These are phyloP conservation scores for Perodicticus potto DNA, from an alignment of 2,797 vertebrate species.

Conservation along the genomic window DNA sequence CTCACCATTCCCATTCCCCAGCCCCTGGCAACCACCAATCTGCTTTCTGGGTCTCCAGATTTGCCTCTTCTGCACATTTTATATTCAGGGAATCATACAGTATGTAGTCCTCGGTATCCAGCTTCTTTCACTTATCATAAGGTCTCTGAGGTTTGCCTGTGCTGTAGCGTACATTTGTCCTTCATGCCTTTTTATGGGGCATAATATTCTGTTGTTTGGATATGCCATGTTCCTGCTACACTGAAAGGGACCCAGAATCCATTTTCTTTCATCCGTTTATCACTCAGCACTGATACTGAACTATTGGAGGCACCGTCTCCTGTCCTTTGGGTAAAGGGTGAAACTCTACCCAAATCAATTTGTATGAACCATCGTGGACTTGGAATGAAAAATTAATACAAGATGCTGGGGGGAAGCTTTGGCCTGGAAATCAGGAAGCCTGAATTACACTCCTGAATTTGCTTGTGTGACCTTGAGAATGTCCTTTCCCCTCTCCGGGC, in stretches of 20 bases:
- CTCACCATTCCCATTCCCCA: not conserved
- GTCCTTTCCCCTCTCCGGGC: not conserved
- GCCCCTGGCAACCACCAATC: no score
- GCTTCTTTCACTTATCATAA: not conserved
- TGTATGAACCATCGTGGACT: not conserved
- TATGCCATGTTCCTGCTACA: no score
- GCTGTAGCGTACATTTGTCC: rapidly evolving
- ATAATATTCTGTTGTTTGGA: not conserved
- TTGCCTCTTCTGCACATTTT: not conserved
- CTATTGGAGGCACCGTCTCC: not conserved
- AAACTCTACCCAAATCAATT: not conserved
- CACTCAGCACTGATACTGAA: not conserved
- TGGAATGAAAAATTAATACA: not conserved
- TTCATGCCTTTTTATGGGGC: not conserved
- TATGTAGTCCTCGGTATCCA: not conserved
- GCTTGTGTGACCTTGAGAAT: not conserved
- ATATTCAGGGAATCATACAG: not conserved
- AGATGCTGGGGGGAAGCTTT: not conserved
- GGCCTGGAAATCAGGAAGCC: not conserved
- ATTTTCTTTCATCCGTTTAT: not conserved
- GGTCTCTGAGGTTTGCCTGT: not conserved
- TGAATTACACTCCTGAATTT: not conserved
- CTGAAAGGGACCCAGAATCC: no score
- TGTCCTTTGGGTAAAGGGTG: not conserved
- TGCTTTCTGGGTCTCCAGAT: not conserved